Base-by-base conservation (phyloP, 2,113 vertebrate genomes). In the Nothobranchius kuhntae region DNA sequence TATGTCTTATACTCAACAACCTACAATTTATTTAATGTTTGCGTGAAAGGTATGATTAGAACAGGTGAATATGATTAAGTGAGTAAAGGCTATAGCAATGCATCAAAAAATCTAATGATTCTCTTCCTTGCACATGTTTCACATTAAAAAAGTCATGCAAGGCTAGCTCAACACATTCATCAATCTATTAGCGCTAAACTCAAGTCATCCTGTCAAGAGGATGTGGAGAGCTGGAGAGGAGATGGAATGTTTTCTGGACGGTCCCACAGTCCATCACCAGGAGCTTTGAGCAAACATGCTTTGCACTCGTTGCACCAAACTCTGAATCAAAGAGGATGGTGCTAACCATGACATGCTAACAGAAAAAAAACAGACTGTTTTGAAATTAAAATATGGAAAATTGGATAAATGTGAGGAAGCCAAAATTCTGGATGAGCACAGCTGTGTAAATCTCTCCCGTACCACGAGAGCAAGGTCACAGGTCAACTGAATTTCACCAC, bases 31-130 rank as follows among this genome's bases (percentile, higher is more conserved):
- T 64, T 12, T 47, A 30, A 78, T 70, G 76, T 75, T 57, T 61
- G 61, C 26, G 60, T 53, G 45, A 14, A 35, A 36, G 53, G 26
- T 61, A n/a, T 56, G 46, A 76, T 76, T 52, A 68, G 42, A 75
- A 30, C 30, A 30, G 30, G 30, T 30, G 1, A 30, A 6, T 0
- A 52, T 9, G 47, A 9, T 65, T 14, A 44, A 62, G 59, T 48
- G 6, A 46, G 8, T 11, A 40, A 75, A 45, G 45, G 50, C 48
- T 51, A 24, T 59, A 61, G 36, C n/a, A 1, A 53, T 61, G 12
- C 40, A 58, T 50, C 13, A 52, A 6, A 55, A 9, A 50, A 9
- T 69, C 52, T 9, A 79, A 52, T 40, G 17, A 40, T 42, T 65
- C 2, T 10, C n/a, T 71, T 40, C 44, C 12, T 52, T 12, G 42